Conservation (phyloP, 2,113 vertebrate genomes). For the Corythornis cristatus region DNA sequence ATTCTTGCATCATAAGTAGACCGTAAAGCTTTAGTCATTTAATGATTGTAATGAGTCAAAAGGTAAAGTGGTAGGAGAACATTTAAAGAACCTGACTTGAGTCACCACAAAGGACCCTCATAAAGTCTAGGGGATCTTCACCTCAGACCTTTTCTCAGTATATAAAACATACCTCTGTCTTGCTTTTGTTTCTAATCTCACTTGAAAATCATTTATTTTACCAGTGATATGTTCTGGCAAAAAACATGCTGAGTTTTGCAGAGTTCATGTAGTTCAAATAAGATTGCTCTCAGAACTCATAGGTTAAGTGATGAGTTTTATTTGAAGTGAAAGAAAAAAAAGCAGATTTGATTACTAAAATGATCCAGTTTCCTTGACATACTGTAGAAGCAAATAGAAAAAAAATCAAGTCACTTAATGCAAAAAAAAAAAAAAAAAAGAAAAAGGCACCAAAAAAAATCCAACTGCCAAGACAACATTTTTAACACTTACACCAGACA, state of each 20-base stretch:
- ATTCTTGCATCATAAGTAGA: background rate
- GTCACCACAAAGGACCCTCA: background rate
- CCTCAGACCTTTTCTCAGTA: background rate
- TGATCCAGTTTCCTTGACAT: constrained; percentile 33
- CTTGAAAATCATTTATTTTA: background rate
- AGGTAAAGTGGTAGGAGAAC: background rate
- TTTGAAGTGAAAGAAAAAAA: background rate
- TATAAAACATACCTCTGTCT: background rate
- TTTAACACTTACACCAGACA: constrained; percentile 76
- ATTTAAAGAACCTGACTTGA: background rate
- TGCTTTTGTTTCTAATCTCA: background rate
- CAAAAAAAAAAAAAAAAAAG: background rate
- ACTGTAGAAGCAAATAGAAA: constrained; percentile 32
- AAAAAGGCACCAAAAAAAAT: background rate
- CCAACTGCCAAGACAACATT: constrained; percentile 71
- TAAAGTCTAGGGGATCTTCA: background rate
- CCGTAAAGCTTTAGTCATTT: background rate
- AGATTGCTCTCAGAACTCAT: background rate
- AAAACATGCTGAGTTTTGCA: background rate
- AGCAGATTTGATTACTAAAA: constrained; percentile 25
- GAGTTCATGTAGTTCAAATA: background rate
- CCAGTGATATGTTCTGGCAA: background rate
- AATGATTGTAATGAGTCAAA: background rate
- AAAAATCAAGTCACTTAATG: constrained; percentile 54
- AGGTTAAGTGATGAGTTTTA: background rate